Evolutionary conservation across 2,888 invertebrate genomes (phyloP).

Genomic region (Apodemia duryi): DNA sequence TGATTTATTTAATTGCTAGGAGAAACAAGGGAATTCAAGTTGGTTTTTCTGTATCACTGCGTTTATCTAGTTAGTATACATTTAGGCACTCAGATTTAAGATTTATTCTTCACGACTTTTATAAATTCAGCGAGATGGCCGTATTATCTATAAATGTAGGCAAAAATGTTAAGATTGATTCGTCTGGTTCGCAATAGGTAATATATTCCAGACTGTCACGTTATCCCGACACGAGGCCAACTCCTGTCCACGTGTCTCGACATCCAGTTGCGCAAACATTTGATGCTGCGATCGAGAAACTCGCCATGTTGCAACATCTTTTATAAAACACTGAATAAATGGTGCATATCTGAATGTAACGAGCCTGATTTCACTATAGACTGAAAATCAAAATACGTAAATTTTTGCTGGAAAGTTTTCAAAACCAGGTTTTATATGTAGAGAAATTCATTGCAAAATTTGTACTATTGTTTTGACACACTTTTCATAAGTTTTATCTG

Average conservation of each 20-base stretch:
- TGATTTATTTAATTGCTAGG: too few relatives aligned
- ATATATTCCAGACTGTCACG: conserved; percentile 47
- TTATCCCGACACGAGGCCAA: conserved; percentile 51
- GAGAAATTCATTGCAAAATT: too few relatives aligned
- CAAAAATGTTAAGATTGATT: conserved; percentile 22
- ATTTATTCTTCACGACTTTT: conserved; percentile 36
- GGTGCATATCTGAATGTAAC: conserved; percentile 14
- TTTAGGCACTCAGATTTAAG: background rate
- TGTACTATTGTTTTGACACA: too few relatives aligned
- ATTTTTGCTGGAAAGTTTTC: background rate
- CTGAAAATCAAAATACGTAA: background rate
- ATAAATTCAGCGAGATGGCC: conserved; percentile 13
- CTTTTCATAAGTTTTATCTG: too few relatives aligned
- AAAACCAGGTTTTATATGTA: too few relatives aligned
- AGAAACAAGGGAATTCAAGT: too few relatives aligned
- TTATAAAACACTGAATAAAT: conserved; percentile 24
- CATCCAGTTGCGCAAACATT: conserved; percentile 42
- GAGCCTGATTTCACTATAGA: background rate
- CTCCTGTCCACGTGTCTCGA: conserved; percentile 29
- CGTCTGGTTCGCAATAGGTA: conserved; percentile 18
- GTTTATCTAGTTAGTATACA: too few relatives aligned
- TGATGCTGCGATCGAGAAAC: conserved; percentile 31
- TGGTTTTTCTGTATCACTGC: too few relatives aligned
- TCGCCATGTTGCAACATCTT: conserved; percentile 22
- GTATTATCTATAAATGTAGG: conserved; percentile 27